phyloP scores from a whole-genome alignment of 2,888 invertebrate species.

The Neoaliturus tenellus region DNA sequence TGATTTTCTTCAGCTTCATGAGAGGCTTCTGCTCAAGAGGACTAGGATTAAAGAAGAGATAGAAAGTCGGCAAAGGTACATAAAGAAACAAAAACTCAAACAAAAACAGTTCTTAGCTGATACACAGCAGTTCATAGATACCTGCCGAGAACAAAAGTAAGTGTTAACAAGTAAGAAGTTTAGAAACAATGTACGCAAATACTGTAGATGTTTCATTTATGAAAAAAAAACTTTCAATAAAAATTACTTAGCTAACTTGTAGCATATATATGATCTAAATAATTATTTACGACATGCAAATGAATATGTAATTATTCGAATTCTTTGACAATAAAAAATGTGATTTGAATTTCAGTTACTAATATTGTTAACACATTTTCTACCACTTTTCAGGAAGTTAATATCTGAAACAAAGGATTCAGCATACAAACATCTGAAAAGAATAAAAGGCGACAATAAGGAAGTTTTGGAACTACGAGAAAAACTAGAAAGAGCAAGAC shows the following conservation, averaged over 20 bases:
- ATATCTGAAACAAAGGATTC: neutral
- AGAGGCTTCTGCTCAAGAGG: slow-evolving; percentile 40
- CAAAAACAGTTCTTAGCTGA: slow-evolving; percentile 53
- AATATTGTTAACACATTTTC: too few relatives aligned
- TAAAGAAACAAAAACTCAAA: slow-evolving; percentile 43
- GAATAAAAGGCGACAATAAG: slow-evolving; percentile 1
- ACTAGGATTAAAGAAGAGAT: slow-evolving; percentile 53
- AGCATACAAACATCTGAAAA: neutral
- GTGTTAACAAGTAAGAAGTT: neutral
- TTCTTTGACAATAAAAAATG: too few relatives aligned
- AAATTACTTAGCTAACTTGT: too few relatives aligned
- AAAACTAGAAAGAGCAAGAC: slow-evolving; percentile 36
- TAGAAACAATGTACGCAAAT: too few relatives aligned
- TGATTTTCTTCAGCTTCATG: slow-evolving; percentile 45
- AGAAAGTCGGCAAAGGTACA: slow-evolving; percentile 47
- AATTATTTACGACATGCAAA: too few relatives aligned
- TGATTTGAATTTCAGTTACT: too few relatives aligned
- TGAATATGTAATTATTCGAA: too few relatives aligned
- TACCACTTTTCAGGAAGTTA: neutral
- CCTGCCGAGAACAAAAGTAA: slow-evolving; percentile 38
- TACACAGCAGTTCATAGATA: slow-evolving; percentile 48
- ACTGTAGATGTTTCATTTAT: too few relatives aligned
- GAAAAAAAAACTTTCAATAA: too few relatives aligned
- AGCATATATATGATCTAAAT: too few relatives aligned
- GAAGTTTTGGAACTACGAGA: slow-evolving; percentile 40